Percentiles rank a stretch among this genome's conserved stretches.
phyloP scores from a whole-genome alignment of 1,140 invertebrate species.

The Cyclargus thomasi region DNA sequence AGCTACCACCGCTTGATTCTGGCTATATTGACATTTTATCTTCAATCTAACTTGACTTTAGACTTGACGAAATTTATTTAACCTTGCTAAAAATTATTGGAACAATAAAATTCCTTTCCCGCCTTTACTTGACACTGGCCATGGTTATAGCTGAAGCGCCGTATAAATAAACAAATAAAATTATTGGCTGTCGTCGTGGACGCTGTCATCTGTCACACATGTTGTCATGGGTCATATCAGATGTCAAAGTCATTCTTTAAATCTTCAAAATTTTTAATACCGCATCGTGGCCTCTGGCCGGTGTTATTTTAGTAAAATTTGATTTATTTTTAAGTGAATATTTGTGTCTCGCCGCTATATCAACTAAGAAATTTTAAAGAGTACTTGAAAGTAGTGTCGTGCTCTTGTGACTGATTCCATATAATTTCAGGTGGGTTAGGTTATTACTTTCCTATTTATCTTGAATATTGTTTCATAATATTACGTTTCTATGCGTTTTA shows the following conservation, averaged over 20 bases:
- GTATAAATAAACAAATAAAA: no score
- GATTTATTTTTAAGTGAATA: background rate
- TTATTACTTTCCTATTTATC: background rate
- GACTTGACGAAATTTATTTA: no score
- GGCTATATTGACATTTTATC: no score
- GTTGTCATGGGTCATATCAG: background rate
- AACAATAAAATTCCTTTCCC: no score
- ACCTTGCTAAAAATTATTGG: no score
- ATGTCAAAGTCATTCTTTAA: background rate
- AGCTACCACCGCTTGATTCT: no score
- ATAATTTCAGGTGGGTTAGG: background rate
- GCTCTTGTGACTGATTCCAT: background rate
- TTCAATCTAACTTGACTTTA: no score
- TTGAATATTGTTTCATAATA: background rate
- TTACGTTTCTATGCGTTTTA: no score
- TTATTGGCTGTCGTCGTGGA: no score
- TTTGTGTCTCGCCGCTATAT: background rate
- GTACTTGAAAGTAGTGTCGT: background rate
- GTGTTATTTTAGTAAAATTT: background rate
- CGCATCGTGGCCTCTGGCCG: slow-evolving; percentile 14
- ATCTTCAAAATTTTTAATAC: background rate
- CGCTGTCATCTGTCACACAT: background rate
- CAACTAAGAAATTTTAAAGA: background rate
- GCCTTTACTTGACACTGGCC: no score
- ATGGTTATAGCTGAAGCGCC: no score